A percentile compares a stretch with the other conserved stretches of the same genome.
Evolutionary conservation across 2,113 vertebrate genomes (phyloP).

Genomic region (Cynopterus brachyotis): DNA sequence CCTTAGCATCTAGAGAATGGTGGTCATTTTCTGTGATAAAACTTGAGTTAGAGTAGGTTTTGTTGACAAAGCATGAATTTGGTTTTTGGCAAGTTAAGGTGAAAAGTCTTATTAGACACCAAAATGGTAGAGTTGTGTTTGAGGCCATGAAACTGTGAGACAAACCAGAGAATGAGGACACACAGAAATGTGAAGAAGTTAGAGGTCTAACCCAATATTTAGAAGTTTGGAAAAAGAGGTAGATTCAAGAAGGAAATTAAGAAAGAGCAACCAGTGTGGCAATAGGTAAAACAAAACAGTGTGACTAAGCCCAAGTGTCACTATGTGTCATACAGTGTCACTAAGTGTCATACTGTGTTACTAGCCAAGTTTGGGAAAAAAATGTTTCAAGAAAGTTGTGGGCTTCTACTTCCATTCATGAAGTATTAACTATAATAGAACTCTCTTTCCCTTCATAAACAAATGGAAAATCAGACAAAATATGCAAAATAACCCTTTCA

Average conservation of each 20-base stretch:
- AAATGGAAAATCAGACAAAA: background rate
- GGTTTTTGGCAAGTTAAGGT: background rate
- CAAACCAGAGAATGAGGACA: background rate
- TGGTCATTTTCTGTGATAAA: background rate
- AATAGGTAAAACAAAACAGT: background rate
- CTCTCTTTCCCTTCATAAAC: background rate
- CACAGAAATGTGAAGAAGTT: background rate
- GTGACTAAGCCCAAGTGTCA: background rate
- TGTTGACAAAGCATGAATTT: background rate
- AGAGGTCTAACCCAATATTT: background rate
- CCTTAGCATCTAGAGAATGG: background rate
- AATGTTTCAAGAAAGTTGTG: background rate
- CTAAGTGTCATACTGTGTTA: background rate
- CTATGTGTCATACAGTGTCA: background rate
- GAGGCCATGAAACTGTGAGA: background rate
- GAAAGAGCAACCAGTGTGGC: background rate
- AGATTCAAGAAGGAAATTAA: background rate
- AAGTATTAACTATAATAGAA: background rate
- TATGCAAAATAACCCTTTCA: background rate
- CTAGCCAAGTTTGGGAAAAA: background rate
- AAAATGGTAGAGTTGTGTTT: background rate
- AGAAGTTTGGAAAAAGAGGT: background rate
- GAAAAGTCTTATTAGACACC: background rate
- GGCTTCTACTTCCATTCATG: background rate
- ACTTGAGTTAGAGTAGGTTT: background rate